A percentile compares a stretch with the other conserved stretches of the same genome.
phyloP scores from a whole-genome alignment of 2,888 invertebrate genomes.

The Drosophila kuntzei region DNA sequence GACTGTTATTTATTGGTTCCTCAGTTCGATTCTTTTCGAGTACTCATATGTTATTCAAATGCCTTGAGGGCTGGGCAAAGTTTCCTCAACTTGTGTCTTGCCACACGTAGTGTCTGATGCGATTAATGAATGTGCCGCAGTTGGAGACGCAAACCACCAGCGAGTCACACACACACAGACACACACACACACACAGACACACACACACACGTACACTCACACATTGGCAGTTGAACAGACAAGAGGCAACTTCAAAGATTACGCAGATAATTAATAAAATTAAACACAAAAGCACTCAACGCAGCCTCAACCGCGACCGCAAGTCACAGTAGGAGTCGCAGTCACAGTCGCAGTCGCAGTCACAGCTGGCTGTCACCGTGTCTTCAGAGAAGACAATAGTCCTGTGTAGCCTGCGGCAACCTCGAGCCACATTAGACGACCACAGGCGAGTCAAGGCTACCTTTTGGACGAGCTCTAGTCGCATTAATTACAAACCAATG shows the following conservation, averaged over 20 bases:
- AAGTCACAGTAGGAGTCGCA: slow-evolving; percentile 7
- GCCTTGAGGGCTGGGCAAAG: slow-evolving; percentile 24
- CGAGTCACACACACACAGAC: slow-evolving; percentile 4
- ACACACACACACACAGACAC: slow-evolving; percentile 6
- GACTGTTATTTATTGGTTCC: background rate
- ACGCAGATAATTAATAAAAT: slow-evolving; percentile 79
- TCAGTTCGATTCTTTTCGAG: slow-evolving; percentile 13
- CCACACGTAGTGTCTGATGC: slow-evolving; percentile 51
- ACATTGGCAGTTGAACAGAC: slow-evolving; percentile 21
- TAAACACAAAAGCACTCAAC: slow-evolving; percentile 78
- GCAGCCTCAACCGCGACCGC: slow-evolving; percentile 10
- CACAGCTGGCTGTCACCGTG: slow-evolving; percentile 5
- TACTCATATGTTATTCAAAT: slow-evolving; percentile 25
- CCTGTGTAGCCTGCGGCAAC: background rate
- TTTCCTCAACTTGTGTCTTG: slow-evolving; percentile 41
- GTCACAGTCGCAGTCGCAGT: slow-evolving; percentile 5
- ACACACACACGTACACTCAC: background rate
- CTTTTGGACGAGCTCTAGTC: slow-evolving; percentile 51
- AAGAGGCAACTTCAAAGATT: slow-evolving; percentile 70
- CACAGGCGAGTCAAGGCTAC: slow-evolving; percentile 53
- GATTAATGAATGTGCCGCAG: slow-evolving; percentile 43
- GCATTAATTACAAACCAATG: slow-evolving; percentile 81
- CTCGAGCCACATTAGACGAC: slow-evolving; percentile 49
- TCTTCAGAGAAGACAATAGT: slow-evolving; percentile 1
- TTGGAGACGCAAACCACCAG: background rate